phyloP scores from a whole-genome alignment of 2,113 vertebrate genomes.

The Hymenochirus boettgeri region DNA sequence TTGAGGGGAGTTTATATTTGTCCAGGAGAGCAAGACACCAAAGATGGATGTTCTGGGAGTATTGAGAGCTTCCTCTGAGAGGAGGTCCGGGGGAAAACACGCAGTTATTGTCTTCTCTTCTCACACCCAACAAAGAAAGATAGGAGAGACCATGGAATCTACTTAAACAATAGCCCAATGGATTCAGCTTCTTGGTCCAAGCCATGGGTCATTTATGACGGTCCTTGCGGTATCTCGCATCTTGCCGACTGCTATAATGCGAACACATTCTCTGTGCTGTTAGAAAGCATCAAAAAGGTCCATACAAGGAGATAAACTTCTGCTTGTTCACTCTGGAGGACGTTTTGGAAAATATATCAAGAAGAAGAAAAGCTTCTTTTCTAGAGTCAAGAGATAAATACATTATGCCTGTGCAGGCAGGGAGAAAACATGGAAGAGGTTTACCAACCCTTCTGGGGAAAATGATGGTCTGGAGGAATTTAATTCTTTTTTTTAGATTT shows the following conservation, averaged over 20 bases:
- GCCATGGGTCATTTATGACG: constrained; percentile 70
- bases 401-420: not conserved
- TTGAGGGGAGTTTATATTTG: constrained; percentile 62
- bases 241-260: constrained; percentile 64
- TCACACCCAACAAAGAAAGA: constrained; percentile 74
- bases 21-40: constrained; percentile 57
- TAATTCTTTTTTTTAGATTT: too few species aligned
- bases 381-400: constrained; percentile 12
- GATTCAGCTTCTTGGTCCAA: constrained; percentile 59
- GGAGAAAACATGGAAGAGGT: not conserved
- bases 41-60: constrained; percentile 81
- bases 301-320: constrained; percentile 60
- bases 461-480: too few species aligned
- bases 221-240: constrained; percentile 85
- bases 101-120: constrained; percentile 73
- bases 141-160: constrained; percentile 74
- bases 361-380: constrained; percentile 27
- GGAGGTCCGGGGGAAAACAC: not conserved
- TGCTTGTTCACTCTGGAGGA: constrained; percentile 50
- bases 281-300: constrained; percentile 69
- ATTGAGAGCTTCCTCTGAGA: constrained; percentile 68
- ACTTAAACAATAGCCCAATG: constrained; percentile 71
- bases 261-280: constrained; percentile 72
- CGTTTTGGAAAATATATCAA: constrained; percentile 28
- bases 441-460: too few species aligned